These are phyloP conservation scores for Platygyra sinensis DNA, from an alignment of 64 coral and sea anemone species.

Conservation along the genomic window DNA sequence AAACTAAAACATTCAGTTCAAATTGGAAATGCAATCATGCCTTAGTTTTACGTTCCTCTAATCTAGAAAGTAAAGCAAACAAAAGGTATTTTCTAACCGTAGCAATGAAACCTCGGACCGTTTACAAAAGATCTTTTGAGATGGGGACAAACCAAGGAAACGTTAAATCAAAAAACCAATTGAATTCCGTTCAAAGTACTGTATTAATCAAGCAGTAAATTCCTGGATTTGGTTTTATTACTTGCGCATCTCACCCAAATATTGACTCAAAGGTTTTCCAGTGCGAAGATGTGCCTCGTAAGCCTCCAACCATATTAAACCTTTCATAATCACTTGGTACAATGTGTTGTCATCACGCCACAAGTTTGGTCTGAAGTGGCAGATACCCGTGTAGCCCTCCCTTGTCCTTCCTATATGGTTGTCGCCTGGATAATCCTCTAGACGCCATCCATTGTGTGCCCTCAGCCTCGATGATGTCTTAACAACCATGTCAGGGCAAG, in stretches of 20 bases:
- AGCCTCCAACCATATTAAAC: conserved; percentile 76
- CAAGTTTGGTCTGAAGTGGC: conserved; percentile 41
- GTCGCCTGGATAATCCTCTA: background rate
- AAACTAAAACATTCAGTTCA: too few relatives aligned
- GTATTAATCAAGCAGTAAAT: too few relatives aligned
- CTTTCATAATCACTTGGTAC: conserved; percentile 83
- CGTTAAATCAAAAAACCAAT: too few relatives aligned
- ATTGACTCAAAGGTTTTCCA: conserved; percentile 53
- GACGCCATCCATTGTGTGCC: background rate
- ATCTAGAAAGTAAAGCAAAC: too few relatives aligned
- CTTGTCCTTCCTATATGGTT: conserved; percentile 31
- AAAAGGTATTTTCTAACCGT: too few relatives aligned
- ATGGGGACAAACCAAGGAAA: too few relatives aligned
- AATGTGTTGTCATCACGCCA: conserved; percentile 48
- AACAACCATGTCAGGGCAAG: conserved; percentile 61
- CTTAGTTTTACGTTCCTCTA: too few relatives aligned
- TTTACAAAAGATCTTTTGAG: too few relatives aligned
- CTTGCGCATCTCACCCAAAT: conserved; percentile 51
- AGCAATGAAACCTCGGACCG: too few relatives aligned
- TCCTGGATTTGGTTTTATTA: background rate
- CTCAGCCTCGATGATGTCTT: conserved; percentile 14
- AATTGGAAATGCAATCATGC: too few relatives aligned
- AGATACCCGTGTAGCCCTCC: conserved; percentile 60
- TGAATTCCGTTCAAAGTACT: too few relatives aligned
- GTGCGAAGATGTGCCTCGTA: conserved; percentile 66